Base-by-base conservation (phyloP, 2,888 invertebrate genomes). In the Scaptomyza reducta region DNA sequence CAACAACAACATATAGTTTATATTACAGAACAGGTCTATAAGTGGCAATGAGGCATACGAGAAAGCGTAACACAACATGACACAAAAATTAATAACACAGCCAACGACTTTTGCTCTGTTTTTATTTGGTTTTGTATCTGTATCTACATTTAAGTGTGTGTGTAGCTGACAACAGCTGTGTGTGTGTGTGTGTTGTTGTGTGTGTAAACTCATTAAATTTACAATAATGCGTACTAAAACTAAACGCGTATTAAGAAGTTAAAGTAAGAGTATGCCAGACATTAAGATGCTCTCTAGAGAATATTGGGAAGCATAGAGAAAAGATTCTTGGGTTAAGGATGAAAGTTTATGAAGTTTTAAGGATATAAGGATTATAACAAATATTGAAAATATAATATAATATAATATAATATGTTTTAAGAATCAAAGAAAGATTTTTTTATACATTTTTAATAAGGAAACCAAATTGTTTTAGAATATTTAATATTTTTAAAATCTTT, bases 171-270 rank as follows among this genome's bases (percentile, higher is more conserved):
- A 53, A 60, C 14, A 53, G 33, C 47, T 49, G 9, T 44, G 42
- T n/a, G 29, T 41, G 40, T n/a, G n/a, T n/a, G n/a, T 51, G n/a
- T 54, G 4, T 3, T 22, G 22, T 40, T 3, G 53, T 60, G 70
- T 63, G 77, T n/a, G 74, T 80, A 82, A 80, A 80, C 74, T 82
- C 81, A 82, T 82, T 82, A 82, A 82, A 83, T 82, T 83, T 82
- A 82, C 80, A 82, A 86, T 86, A 82, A 86, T 77, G 74, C 87
- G 77, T 69, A 70, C 80, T 74, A 70, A 79, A 86, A 79, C 80
- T 83, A 86, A 82, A 65, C 70, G 57, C 86, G 76, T 65, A 82
- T 82, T 82, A 85, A 50, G 6, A 14, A 38, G 7, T 13, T 29
- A 22, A 13, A 4, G 10, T 2, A n/a, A n/a, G 6, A 11, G 11